These are phyloP conservation scores for Danaus plexippus DNA, from an alignment of 1,140 invertebrate genomes.

Conservation along the genomic window DNA sequence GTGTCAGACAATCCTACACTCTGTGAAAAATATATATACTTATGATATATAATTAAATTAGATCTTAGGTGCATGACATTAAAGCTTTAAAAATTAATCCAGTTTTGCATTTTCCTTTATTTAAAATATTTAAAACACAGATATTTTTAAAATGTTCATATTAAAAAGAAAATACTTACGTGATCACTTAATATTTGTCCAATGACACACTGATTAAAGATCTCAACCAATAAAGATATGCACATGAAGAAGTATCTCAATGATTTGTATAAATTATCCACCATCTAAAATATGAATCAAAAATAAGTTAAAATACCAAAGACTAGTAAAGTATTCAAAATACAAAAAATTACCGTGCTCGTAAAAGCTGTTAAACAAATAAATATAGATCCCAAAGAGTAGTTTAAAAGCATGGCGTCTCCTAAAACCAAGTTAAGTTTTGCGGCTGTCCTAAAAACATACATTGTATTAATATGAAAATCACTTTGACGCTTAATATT, in stretches of 20 bases:
- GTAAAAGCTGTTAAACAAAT: constrained; percentile 55
- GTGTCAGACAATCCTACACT: constrained; percentile 40
- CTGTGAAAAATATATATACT: constrained; percentile 26
- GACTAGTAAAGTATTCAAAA: background rate
- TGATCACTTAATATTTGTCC: constrained; percentile 54
- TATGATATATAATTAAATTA: background rate
- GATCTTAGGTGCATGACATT: background rate
- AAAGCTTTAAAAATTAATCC: too few relatives aligned
- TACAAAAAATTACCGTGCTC: constrained; percentile 33
- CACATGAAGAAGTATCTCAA: constrained; percentile 52
- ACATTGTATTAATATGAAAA: constrained; percentile 21
- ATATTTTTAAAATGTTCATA: background rate
- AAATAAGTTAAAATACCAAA: background rate
- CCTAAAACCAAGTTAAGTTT: constrained; percentile 43
- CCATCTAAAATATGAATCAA: constrained; percentile 33
- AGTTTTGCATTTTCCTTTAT: too few relatives aligned
- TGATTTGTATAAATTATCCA: constrained; percentile 44
- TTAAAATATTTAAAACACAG: too few relatives aligned
- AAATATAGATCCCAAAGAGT: constrained; percentile 46
- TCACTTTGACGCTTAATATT: constrained; percentile 5
- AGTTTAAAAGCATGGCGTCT: constrained; percentile 48
- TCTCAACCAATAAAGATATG: constrained; percentile 39
- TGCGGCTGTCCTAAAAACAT: constrained; percentile 38
- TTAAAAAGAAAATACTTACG: constrained; percentile 28
- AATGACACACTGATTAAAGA: constrained; percentile 45